These are phyloP conservation scores for Tautogolabrus adspersus DNA, from an alignment of 2,113 vertebrate species.

Conservation along the genomic window DNA sequence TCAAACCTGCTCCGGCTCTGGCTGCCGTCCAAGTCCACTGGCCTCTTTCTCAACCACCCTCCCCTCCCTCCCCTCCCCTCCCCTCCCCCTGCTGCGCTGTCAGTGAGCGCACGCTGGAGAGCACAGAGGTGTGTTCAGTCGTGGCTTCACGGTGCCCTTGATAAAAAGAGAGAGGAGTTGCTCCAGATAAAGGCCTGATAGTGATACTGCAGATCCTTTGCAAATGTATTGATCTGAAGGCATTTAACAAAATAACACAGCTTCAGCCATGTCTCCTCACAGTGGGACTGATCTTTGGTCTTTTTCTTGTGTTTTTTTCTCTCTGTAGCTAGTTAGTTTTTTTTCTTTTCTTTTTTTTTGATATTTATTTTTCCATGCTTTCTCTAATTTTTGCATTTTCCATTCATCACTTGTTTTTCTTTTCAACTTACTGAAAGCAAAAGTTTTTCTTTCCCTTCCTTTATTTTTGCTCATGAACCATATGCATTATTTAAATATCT, in stretches of 20 bases:
- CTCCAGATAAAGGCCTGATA: slow-evolving; percentile 51
- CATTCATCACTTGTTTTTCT: background rate
- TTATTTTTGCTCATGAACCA: slow-evolving; percentile 28
- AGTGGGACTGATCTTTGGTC: background rate
- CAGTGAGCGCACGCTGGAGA: slow-evolving; percentile 10
- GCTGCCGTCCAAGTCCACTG: slow-evolving; percentile 45
- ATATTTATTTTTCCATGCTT: background rate
- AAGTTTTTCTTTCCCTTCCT: slow-evolving; percentile 8
- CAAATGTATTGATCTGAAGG: slow-evolving; percentile 34
- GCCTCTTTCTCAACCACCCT: slow-evolving; percentile 40
- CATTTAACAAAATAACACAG: background rate
- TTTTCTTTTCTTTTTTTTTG: background rate
- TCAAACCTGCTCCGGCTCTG: slow-evolving; percentile 53
- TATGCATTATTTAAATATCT: slow-evolving; percentile 7
- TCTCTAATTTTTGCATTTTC: slow-evolving; percentile 39
- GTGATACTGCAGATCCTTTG: slow-evolving; percentile 32
- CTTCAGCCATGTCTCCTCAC: background rate
- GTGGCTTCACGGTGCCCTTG: slow-evolving; percentile 46
- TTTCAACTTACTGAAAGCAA: background rate
- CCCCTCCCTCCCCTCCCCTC: background rate
- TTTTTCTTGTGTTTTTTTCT: slow-evolving; percentile 3
- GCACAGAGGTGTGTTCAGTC: slow-evolving; percentile 44
- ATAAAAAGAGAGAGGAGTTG: slow-evolving; percentile 49
- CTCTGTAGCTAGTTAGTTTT: background rate
- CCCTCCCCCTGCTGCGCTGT: background rate